Evolutionary conservation across 2,888 invertebrate species (phyloP).

Genomic region (Crioceris asparagi): DNA sequence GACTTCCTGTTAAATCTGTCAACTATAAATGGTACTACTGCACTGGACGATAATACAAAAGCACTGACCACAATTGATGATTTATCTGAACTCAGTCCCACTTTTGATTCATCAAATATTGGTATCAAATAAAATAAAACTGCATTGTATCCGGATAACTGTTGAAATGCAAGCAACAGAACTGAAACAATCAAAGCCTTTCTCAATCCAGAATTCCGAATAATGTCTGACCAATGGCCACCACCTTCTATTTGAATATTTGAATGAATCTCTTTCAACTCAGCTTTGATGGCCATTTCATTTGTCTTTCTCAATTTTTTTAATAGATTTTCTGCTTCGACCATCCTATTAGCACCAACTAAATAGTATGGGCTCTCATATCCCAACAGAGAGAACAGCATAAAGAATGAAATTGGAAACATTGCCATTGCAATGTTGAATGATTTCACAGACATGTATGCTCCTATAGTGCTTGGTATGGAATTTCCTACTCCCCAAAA

Average conservation of each 20-base stretch:
- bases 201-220: constrained; percentile 54
- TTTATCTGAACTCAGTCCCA: constrained; percentile 47
- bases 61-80: constrained; percentile 65
- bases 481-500: constrained; percentile 61
- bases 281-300: constrained; percentile 34
- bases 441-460: constrained; percentile 51
- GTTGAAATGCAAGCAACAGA: constrained; percentile 66
- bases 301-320: constrained; percentile 50
- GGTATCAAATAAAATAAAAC: constrained; percentile 39
- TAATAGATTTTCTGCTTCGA: constrained; percentile 46
- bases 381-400: constrained; percentile 51
- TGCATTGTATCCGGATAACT: constrained; percentile 49
- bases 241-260: too few species aligned
- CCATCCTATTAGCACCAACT: constrained; percentile 45
- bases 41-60: constrained; percentile 64
- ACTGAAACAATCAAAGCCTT: constrained; percentile 63
- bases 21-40: constrained; percentile 60
- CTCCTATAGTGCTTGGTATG: constrained; percentile 59
- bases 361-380: constrained; percentile 71
- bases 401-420: constrained; percentile 42
- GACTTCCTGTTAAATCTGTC: constrained; percentile 64
- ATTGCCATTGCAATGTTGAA: constrained; percentile 42
- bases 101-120: constrained; percentile 58
- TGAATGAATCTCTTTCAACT: too few species aligned
- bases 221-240: too few species aligned